Evolutionary conservation across 2,888 invertebrate genomes (phyloP).

Genomic region (Eugnorisma glareosa): DNA sequence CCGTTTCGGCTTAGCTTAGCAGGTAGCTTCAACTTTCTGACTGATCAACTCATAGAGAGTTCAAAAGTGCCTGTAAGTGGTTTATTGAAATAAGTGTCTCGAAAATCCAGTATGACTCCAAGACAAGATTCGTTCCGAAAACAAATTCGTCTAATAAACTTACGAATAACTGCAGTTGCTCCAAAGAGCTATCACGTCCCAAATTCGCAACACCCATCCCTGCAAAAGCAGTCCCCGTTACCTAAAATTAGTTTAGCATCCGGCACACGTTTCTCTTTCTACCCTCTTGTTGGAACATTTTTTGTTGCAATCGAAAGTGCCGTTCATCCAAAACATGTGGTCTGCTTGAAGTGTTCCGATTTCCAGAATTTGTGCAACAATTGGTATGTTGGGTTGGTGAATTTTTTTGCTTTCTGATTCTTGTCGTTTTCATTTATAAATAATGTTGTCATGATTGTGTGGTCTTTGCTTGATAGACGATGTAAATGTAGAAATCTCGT

Average conservation of each 20-base stretch:
- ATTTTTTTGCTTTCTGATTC: neutral
- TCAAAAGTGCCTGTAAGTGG: neutral
- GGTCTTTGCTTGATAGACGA: constrained; percentile 4
- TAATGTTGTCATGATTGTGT: neutral
- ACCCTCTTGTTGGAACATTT: constrained; percentile 69
- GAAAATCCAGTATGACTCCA: neutral
- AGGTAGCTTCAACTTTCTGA: neutral
- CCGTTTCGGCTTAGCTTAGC: neutral
- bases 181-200: constrained; percentile 9
- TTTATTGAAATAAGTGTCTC: neutral
- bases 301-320: constrained; percentile 71
- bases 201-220: constrained; percentile 42
- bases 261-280: constrained; percentile 73
- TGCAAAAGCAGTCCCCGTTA: constrained; percentile 75
- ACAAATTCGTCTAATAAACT: neutral
- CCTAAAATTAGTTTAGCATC: constrained; percentile 78
- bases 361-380: constrained; percentile 59
- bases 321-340: constrained; percentile 66
- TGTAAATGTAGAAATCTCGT: neutral
- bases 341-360: constrained; percentile 37
- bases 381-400: constrained; percentile 51
- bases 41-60: neutral
- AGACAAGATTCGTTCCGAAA: neutral
- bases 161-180: constrained; percentile 25
- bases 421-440: neutral